phyloP scores from a whole-genome alignment of 2,888 invertebrate genomes.

The Drosophila suboccidentalis region DNA sequence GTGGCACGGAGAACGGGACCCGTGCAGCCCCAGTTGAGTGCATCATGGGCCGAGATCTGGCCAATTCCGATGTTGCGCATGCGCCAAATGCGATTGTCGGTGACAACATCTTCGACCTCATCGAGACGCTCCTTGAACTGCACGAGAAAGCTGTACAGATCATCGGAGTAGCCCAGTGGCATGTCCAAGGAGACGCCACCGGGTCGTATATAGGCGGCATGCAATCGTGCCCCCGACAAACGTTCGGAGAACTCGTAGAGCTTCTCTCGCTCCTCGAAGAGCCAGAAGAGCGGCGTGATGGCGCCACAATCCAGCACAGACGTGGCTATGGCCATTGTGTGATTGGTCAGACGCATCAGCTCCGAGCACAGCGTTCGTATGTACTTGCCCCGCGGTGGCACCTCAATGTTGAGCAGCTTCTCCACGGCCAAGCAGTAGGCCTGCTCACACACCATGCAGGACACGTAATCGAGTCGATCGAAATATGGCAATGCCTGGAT shows the following conservation, averaged over 20 bases:
- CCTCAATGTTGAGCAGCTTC: conserved; percentile 92
- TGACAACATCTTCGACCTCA: conserved; percentile 93
- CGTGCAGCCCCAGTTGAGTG: conserved; percentile 90
- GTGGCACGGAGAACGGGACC: conserved; percentile 92
- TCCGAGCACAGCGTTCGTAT: conserved; percentile 92
- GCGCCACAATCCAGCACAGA: conserved; percentile 94
- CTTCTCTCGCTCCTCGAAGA: conserved; percentile 95
- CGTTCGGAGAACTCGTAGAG: conserved; percentile 94
- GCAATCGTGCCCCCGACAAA: conserved; percentile 93
- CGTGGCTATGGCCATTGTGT: conserved; percentile 91
- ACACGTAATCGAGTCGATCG: conserved; percentile 95
- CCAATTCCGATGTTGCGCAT: conserved; percentile 91
- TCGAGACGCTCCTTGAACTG: conserved; percentile 92
- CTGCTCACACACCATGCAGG: conserved; percentile 93
- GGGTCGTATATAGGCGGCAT: conserved; percentile 92
- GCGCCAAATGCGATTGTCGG: conserved; percentile 91
- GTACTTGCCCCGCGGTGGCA: conserved; percentile 92
- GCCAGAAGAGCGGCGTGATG: conserved; percentile 96
- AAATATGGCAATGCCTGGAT: conserved; percentile 94
- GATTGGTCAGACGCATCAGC: conserved; percentile 92
- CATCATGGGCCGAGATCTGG: conserved; percentile 90
- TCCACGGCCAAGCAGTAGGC: conserved; percentile 92
- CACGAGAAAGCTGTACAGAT: conserved; percentile 90
- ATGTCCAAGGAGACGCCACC: conserved; percentile 92
- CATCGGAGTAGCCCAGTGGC: conserved; percentile 92